Evolutionary conservation across 2,888 invertebrate species (phyloP).

Genomic region (Lasioglossum pauxillum): DNA sequence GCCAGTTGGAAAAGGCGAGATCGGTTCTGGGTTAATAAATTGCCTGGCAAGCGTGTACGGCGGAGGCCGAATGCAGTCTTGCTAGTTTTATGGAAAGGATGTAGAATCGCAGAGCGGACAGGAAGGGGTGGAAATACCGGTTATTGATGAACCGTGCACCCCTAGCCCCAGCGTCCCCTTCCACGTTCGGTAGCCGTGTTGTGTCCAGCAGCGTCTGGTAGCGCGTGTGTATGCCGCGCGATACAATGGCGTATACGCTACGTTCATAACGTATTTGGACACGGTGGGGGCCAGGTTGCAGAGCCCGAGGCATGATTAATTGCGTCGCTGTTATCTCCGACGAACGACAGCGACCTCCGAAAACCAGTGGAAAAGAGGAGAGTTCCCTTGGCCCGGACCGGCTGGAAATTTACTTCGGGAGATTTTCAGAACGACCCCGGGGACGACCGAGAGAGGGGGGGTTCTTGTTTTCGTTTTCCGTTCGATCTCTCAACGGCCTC

Average conservation of each 20-base stretch:
- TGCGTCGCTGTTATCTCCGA: conserved; percentile 51
- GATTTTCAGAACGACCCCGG: not conserved
- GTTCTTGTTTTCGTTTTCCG: not conserved
- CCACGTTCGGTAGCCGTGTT: conserved; percentile 36
- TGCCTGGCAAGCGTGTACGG: conserved; percentile 29
- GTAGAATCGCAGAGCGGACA: conserved; percentile 45
- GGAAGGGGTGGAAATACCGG: conserved; percentile 58
- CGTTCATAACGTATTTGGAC: conserved; percentile 65
- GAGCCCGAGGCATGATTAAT: conserved; percentile 62
- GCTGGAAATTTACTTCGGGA: conserved; percentile 13
- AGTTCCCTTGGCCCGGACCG: not conserved
- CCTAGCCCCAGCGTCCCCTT: conserved; percentile 10
- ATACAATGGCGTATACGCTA: conserved; percentile 59
- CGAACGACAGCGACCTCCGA: conserved; percentile 31
- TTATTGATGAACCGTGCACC: conserved; percentile 73
- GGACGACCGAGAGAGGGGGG: not conserved
- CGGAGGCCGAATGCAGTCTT: conserved; percentile 53
- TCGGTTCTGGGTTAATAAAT: conserved; percentile 68
- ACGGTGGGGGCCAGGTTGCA: conserved; percentile 42
- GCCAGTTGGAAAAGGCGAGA: conserved; percentile 50
- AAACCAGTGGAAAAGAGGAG: conserved; percentile 19
- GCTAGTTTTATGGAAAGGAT: conserved; percentile 64
- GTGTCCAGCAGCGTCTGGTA: conserved; percentile 49
- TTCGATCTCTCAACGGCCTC: not conserved
- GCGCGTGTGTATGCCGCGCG: conserved; percentile 45